Conservation (phyloP, 2,888 invertebrate species). For the Andrena haemorrhoa region DNA sequence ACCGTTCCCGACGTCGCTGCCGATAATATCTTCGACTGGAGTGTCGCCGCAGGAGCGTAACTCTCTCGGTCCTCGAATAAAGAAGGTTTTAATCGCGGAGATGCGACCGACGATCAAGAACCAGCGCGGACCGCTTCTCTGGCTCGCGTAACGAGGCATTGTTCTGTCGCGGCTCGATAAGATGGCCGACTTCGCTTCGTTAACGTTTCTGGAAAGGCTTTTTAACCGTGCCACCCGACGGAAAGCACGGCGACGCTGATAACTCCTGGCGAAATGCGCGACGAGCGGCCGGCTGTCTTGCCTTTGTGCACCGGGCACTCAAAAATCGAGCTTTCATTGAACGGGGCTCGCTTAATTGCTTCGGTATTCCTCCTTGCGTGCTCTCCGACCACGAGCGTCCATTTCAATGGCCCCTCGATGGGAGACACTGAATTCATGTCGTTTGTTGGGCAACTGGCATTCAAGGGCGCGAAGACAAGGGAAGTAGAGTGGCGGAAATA, state of each 20-base stretch:
- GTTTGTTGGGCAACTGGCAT: no score
- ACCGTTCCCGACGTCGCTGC: conserved; percentile 1
- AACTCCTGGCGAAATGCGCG: conserved; percentile 16
- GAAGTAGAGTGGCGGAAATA: no score
- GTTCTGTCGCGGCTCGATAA: conserved; percentile 61
- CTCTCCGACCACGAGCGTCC: not conserved
- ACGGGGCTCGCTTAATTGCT: not conserved
- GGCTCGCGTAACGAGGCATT: conserved; percentile 60
- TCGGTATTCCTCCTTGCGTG: not conserved
- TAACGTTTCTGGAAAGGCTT: conserved; percentile 57
- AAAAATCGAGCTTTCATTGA: conserved; percentile 11
- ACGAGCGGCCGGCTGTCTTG: not conserved
- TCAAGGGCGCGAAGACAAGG: no score
- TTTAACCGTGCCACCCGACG: conserved; percentile 21
- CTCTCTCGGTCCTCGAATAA: conserved; percentile 40
- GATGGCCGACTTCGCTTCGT: conserved; percentile 54
- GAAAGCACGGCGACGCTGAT: conserved; percentile 9
- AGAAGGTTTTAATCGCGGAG: conserved; percentile 54
- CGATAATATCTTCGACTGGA: conserved; percentile 17
- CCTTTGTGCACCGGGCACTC: not conserved
- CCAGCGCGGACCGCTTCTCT: conserved; percentile 13
- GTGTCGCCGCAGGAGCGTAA: conserved; percentile 36
- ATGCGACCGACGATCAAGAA: conserved; percentile 39
- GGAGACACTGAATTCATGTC: not conserved
- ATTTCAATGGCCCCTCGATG: not conserved